Evolutionary conservation across 2,797 vertebrate species (phyloP).

Genomic region (Limnodromus scolopaceus): DNA sequence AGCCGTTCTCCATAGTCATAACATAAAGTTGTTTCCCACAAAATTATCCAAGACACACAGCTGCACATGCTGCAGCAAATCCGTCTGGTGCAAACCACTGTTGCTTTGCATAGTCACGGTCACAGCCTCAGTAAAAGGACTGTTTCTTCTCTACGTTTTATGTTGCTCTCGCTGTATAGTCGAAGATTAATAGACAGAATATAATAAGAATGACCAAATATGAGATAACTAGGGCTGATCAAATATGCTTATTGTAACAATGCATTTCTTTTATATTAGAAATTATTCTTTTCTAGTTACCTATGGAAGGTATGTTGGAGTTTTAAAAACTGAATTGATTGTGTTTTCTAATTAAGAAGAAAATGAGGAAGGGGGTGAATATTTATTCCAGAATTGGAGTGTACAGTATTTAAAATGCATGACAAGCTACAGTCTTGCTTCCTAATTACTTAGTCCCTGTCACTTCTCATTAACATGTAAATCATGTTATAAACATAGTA

Average conservation of each 20-base stretch:
- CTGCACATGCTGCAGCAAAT: not conserved
- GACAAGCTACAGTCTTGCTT: constrained; percentile 55
- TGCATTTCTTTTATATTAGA: constrained; percentile 53
- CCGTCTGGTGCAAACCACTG: not conserved
- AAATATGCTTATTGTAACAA: constrained; percentile 1
- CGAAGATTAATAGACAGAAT: not conserved
- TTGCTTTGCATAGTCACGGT: not conserved
- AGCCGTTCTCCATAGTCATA: not conserved
- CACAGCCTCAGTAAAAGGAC: not conserved
- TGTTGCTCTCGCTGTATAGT: not conserved
- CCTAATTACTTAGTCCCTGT: constrained; percentile 75
- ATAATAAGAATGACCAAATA: not conserved
- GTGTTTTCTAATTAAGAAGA: constrained; percentile 69
- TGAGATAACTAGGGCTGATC: not conserved
- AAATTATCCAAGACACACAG: not conserved
- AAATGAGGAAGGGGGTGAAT: constrained; percentile 58
- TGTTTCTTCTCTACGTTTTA: not conserved
- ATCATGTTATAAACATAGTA: constrained; percentile 70
- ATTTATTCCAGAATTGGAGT: constrained; percentile 67
- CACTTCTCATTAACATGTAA: constrained; percentile 79
- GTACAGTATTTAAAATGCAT: constrained; percentile 71
- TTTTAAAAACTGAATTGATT: constrained; percentile 67
- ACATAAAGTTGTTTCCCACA: not conserved
- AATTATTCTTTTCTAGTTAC: constrained; percentile 21
- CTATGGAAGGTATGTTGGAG: constrained; percentile 58